A percentile compares a stretch with the other conserved stretches of the same genome.
These are phyloP conservation scores for Cyprinodon brontotheroides DNA, from an alignment of 2,113 vertebrate species.

Conservation along the genomic window DNA sequence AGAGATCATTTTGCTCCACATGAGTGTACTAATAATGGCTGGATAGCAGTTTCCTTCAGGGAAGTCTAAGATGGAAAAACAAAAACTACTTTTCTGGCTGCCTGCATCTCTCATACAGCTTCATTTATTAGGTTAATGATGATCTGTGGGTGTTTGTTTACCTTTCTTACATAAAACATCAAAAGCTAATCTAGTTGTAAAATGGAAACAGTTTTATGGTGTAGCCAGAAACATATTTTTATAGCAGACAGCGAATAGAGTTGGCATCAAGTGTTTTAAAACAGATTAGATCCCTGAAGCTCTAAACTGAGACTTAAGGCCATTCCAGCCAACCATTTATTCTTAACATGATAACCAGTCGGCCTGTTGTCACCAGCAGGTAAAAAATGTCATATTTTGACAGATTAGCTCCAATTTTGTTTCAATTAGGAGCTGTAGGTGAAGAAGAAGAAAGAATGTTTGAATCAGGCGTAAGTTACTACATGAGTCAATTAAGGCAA, in stretches of 20 bases:
- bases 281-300: background rate
- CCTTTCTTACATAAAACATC: constrained; percentile 6
- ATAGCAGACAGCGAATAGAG: constrained; percentile 6
- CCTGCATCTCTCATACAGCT: constrained; percentile 30
- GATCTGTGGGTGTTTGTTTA: constrained; percentile 14
- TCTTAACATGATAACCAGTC: constrained; percentile 11
- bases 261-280: constrained; percentile 1
- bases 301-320: constrained; percentile 9
- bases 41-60: constrained; percentile 42
- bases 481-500: constrained; percentile 10
- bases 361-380: background rate
- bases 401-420: constrained; percentile 16
- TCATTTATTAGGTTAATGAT: constrained; percentile 20
- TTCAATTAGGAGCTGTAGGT: constrained; percentile 15
- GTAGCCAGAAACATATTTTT: constrained; percentile 2
- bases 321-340: constrained; percentile 4
- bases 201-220: background rate
- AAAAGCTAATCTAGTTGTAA: background rate
- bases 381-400: constrained; percentile 3
- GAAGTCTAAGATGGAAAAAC: constrained; percentile 19
- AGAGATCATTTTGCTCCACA: constrained; percentile 15
- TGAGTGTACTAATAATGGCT: constrained; percentile 13
- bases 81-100: constrained; percentile 23
- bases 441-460: constrained; percentile 3
- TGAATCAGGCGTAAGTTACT: constrained; percentile 20